phyloP scores from a whole-genome alignment of 2,797 vertebrate genomes.

The Antennarius maculatus region DNA sequence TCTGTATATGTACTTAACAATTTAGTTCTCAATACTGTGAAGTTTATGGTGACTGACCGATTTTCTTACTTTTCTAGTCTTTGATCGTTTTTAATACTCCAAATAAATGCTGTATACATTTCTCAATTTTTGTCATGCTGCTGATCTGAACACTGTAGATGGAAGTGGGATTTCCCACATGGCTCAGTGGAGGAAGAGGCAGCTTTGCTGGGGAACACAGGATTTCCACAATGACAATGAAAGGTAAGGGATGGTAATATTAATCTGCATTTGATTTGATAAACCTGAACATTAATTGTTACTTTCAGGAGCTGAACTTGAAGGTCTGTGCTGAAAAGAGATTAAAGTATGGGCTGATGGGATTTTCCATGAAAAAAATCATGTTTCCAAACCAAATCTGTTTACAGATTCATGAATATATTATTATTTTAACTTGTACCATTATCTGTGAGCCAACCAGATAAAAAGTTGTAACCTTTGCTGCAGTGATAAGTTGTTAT shows the following conservation, averaged over 20 bases:
- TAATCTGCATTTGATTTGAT: background rate
- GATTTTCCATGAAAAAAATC: too few species aligned
- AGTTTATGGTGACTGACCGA: background rate
- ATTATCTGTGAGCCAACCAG: background rate
- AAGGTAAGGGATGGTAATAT: constrained; percentile 33
- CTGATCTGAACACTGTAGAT: constrained; percentile 58
- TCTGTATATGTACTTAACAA: too few species aligned
- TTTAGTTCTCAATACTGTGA: background rate
- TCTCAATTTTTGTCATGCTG: too few species aligned
- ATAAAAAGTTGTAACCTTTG: background rate
- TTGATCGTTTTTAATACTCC: background rate
- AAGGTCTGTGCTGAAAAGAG: too few species aligned
- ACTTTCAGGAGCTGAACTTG: too few species aligned
- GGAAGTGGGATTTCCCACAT: constrained; percentile 67
- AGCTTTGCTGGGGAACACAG: constrained; percentile 87
- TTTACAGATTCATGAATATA: too few species aligned
- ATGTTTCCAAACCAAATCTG: too few species aligned
- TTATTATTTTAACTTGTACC: too few species aligned
- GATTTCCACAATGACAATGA: constrained; percentile 84
- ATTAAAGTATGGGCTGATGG: too few species aligned
- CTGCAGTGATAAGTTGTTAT: background rate
- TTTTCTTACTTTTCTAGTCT: background rate
- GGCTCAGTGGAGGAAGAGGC: constrained; percentile 88
- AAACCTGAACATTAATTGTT: background rate
- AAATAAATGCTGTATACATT: background rate